Evolutionary conservation across 2,888 invertebrate genomes (phyloP).

Genomic region (Neocrepidodera transversa): DNA sequence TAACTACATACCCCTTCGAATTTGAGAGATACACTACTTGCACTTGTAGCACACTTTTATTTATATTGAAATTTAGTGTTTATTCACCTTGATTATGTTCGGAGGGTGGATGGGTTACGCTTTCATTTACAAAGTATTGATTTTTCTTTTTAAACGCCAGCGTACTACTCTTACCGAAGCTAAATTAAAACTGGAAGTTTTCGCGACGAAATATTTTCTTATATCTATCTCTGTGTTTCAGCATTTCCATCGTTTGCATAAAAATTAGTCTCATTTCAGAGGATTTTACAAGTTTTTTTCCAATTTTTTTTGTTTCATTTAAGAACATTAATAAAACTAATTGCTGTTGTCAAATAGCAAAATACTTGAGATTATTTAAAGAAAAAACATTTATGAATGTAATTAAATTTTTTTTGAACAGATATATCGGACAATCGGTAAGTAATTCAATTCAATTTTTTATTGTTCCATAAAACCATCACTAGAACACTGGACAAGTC

Average conservation of each 20-base stretch:
- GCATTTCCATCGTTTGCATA: slow-evolving; percentile 48
- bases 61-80: background rate
- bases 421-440: too few relatives aligned
- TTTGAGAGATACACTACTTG: slow-evolving; percentile 7
- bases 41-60: background rate
- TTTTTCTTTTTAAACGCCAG: slow-evolving; percentile 43
- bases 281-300: background rate
- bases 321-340: too few relatives aligned
- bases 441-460: too few relatives aligned
- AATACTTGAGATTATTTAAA: too few relatives aligned
- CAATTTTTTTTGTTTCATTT: too few relatives aligned
- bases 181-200: slow-evolving; percentile 58
- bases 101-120: background rate
- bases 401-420: too few relatives aligned
- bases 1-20: slow-evolving; percentile 20
- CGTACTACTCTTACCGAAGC: slow-evolving; percentile 48
- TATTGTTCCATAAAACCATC: too few relatives aligned
- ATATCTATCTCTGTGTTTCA: slow-evolving; percentile 51
- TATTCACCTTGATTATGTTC: slow-evolving; percentile 7
- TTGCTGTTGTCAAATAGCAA: too few relatives aligned
- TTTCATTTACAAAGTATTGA: slow-evolving; percentile 37
- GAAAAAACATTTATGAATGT: too few relatives aligned
- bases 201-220: slow-evolving; percentile 54
- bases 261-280: slow-evolving; percentile 32
- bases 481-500: too few relatives aligned